Conservation (phyloP, 2,797 vertebrate genomes). For the Cephalopachus bancanus region DNA sequence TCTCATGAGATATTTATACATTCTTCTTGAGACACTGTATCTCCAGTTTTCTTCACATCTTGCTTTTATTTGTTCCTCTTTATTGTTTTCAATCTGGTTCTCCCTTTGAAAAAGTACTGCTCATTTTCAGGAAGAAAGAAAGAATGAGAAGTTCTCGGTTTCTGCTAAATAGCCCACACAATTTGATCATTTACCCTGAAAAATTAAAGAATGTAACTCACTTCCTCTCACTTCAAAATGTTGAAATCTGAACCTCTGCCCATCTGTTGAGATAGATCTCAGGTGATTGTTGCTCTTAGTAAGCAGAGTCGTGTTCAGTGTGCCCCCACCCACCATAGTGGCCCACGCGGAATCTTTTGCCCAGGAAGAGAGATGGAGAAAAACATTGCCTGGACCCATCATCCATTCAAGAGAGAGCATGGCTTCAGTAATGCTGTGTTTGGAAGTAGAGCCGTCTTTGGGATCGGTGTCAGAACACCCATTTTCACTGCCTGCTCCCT, state of each 20-base stretch:
- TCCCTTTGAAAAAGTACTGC: conserved; percentile 37
- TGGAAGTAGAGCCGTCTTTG: background rate
- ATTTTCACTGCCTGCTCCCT: background rate
- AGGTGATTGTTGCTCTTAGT: conserved; percentile 39
- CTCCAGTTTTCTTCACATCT: background rate
- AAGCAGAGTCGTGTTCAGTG: conserved; percentile 25
- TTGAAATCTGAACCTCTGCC: background rate
- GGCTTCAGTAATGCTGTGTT: conserved; percentile 3
- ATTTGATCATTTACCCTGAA: conserved; percentile 45
- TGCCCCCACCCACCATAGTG: background rate
- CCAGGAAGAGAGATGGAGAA: background rate
- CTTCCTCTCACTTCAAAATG: background rate
- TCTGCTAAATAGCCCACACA: conserved; percentile 40
- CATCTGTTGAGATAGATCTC: conserved; percentile 37
- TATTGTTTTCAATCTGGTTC: background rate
- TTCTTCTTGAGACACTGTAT: background rate
- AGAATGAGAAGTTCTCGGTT: conserved; percentile 1
- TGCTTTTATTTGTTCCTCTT: background rate
- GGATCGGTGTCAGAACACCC: background rate
- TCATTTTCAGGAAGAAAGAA: conserved; percentile 66
- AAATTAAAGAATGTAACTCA: conserved; percentile 8
- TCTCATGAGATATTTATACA: background rate
- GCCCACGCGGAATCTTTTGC: background rate
- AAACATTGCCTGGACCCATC: background rate
- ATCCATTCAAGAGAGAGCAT: conserved; percentile 41